Evolutionary conservation across 2,797 vertebrate species (phyloP).

Genomic region (Chiroxiphia lanceolata): DNA sequence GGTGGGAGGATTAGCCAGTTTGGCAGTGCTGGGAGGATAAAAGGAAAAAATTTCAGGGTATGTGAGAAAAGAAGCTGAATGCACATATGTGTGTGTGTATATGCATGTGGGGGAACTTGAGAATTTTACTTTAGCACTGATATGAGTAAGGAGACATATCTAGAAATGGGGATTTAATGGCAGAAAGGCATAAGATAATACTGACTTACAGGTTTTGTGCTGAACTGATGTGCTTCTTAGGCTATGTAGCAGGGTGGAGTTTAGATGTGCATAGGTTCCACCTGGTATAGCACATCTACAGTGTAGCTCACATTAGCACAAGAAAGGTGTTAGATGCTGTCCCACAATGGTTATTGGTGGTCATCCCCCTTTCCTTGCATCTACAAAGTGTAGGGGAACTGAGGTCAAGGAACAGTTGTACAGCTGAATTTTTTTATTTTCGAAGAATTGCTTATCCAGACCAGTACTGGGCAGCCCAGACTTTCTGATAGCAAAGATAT

Average conservation of each 20-base stretch:
- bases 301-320: not conserved
- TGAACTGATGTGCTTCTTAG: not conserved
- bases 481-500: not conserved
- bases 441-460: not conserved
- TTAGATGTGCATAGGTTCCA: not conserved
- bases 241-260: not conserved
- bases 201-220: not conserved
- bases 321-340: not conserved
- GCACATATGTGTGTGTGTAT: not conserved
- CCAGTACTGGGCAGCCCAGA: not conserved
- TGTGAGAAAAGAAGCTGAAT: not conserved
- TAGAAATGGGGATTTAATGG: not conserved
- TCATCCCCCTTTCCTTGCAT: not conserved
- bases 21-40: not conserved
- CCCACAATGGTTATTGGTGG: rapidly evolving
- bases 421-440: not conserved
- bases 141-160: not conserved
- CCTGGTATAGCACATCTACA: not conserved
- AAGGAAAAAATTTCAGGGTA: not conserved
- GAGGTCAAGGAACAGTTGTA: not conserved
- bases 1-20: conserved; percentile 4
- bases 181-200: not conserved
- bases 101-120: not conserved
- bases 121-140: not conserved
- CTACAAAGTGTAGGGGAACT: not conserved